A percentile compares a stretch with the other conserved stretches of the same genome.
phyloP scores from a whole-genome alignment of 1,140 invertebrate species.

The Ridgeia piscesae region DNA sequence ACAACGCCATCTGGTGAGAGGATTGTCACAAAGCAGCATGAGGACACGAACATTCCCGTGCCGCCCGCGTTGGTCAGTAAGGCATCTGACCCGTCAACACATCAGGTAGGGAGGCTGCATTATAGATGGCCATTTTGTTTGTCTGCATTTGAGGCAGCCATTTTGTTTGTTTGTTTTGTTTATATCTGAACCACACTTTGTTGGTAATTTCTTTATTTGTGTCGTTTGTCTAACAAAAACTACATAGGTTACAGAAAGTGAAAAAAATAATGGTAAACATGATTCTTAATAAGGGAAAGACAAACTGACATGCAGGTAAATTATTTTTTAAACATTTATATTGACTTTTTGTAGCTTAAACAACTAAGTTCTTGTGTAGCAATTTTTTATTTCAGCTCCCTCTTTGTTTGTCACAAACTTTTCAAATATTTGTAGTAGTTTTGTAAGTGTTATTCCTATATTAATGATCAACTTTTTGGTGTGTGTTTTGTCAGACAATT shows the following conservation, averaged over 20 bases:
- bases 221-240: no score
- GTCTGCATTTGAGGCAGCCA: background rate
- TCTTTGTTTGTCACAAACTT: background rate
- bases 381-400: no score
- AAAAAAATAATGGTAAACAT: background rate
- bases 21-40: conserved; percentile 35
- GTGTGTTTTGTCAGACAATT: conserved; percentile 44
- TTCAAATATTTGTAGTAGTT: background rate
- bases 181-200: background rate
- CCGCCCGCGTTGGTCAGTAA: conserved; percentile 43
- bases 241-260: no score
- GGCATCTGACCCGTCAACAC: conserved; percentile 52
- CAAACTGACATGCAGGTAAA: background rate
- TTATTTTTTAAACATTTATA: background rate
- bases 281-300: background rate
- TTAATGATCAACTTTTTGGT: background rate
- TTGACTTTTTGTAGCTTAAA: background rate
- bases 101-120: conserved; percentile 41
- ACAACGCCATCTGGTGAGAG: conserved; percentile 50
- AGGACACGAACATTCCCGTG: conserved; percentile 36
- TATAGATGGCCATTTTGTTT: background rate
- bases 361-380: background rate
- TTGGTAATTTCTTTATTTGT: background rate
- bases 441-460: background rate
- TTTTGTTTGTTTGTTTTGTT: background rate